Base-by-base conservation (phyloP, 2,888 invertebrate genomes). In the Tetanocera ferruginea region DNA sequence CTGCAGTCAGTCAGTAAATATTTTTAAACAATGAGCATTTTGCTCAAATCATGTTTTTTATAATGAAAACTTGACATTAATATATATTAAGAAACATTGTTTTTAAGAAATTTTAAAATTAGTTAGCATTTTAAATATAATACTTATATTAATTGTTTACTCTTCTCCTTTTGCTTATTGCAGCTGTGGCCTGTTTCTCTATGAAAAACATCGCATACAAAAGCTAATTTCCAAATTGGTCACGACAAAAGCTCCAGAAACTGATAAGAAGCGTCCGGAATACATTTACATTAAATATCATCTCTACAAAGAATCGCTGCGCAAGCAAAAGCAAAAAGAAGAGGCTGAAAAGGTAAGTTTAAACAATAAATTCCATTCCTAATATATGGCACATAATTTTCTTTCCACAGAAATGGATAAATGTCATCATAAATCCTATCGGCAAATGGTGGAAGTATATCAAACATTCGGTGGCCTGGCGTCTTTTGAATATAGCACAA, bases 401-500 rank as follows among this genome's bases (percentile, higher is more conserved):
- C 0, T 25, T 9, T 34, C 37, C 11, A 11, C 77, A 86, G 86
- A 89, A 90, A 80, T 90, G 90, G 88, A 87, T 89, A 37, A 90
- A 86, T 77, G 86, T 90, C 5, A 89, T 90, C 34, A 87, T 89
- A 5, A 87, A 90, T 81, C 90, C 90, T 1, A 81, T 90, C 78
- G 89, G 89, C 19, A 90, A 91, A 83, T 91, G 91, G 89, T 93
- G 93, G 93, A 93, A 93, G 84, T 91, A 92, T 17, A 88, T 93
- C 19, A 92, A 93, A 83, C 92, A 92, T 84, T 93, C 92, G 6
- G 86, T 93, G n/a, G 94, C 94, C 0, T 93, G 93, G 91, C 91
- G 93, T 80, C 88, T 94, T 43, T 85, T 95, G 19, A 91, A 93
- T 88, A 90, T 95, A 76, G 93, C 94, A 49, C 92, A 93, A 81